Evolutionary conservation across 64 coral and sea anemone species (phyloP).

Genomic region (Orbicella faveolata): DNA sequence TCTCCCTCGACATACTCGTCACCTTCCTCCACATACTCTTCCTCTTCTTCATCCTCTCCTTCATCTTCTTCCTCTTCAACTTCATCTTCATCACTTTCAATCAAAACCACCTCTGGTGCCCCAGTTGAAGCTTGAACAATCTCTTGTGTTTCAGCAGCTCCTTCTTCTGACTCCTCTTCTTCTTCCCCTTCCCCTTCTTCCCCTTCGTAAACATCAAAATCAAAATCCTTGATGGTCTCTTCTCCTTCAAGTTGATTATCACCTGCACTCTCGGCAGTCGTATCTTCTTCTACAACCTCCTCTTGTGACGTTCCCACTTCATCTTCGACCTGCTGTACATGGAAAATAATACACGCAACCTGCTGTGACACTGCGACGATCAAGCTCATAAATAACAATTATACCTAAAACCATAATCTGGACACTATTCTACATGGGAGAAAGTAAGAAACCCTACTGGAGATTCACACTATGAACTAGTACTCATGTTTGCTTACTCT

Average conservation of each 20-base stretch:
- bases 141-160: conserved; percentile 33
- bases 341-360: too few species aligned
- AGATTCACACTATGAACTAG: too few species aligned
- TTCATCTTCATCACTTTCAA: conserved; percentile 48
- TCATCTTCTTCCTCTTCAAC: conserved; percentile 28
- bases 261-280: background rate
- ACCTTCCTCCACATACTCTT: conserved; percentile 25
- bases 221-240: conserved; percentile 14
- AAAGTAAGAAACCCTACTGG: too few species aligned
- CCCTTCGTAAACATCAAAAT: conserved; percentile 12
- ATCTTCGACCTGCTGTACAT: conserved; percentile 7
- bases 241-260: conserved; percentile 13
- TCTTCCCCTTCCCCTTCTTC: conserved; percentile 6
- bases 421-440: too few species aligned
- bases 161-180: conserved; percentile 27
- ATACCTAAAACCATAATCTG: too few species aligned
- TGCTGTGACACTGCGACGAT: too few species aligned
- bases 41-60: background rate
- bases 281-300: conserved; percentile 10
- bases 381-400: too few species aligned
- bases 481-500: too few species aligned
- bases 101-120: conserved; percentile 53
- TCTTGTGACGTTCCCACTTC: conserved; percentile 42
- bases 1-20: conserved; percentile 24
- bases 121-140: background rate